These are phyloP conservation scores for Ptilodon capucinus DNA, from an alignment of 2,888 invertebrate species.

Conservation along the genomic window DNA sequence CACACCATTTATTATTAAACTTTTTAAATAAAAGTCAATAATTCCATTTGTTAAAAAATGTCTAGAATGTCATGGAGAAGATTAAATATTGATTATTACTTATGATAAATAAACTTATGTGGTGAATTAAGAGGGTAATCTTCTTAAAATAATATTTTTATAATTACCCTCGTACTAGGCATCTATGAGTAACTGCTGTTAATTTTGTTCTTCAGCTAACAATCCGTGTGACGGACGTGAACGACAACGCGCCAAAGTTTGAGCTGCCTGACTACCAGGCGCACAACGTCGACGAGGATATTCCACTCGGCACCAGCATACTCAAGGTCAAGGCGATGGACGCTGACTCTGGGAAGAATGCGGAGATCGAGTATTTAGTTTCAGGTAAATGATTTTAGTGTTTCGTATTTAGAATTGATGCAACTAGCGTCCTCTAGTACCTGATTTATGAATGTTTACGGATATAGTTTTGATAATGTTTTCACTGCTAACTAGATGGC, in stretches of 20 bases:
- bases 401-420: neutral
- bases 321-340: constrained; percentile 98
- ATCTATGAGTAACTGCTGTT: neutral
- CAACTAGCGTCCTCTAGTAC: constrained; percentile 38
- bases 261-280: constrained; percentile 98
- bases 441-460: neutral
- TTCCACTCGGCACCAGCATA: constrained; percentile 95
- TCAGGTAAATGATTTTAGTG: constrained; percentile 61
- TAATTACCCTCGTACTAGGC: no score
- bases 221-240: constrained; percentile 97
- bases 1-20: no score
- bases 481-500: constrained; percentile 17
- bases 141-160: no score
- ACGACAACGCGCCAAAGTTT: constrained; percentile 98
- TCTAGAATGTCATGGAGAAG: no score
- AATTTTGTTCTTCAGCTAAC: constrained; percentile 86
- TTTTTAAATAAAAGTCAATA: no score
- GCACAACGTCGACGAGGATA: constrained; percentile 97
- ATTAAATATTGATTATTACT: no score
- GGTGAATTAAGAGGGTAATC: no score
- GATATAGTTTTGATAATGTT: neutral
- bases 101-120: no score
- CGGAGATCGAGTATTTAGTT: constrained; percentile 96
- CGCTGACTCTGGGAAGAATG: constrained; percentile 96
- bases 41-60: no score